phyloP scores from a whole-genome alignment of 2,797 vertebrate genomes.

The Alosa sapidissima region DNA sequence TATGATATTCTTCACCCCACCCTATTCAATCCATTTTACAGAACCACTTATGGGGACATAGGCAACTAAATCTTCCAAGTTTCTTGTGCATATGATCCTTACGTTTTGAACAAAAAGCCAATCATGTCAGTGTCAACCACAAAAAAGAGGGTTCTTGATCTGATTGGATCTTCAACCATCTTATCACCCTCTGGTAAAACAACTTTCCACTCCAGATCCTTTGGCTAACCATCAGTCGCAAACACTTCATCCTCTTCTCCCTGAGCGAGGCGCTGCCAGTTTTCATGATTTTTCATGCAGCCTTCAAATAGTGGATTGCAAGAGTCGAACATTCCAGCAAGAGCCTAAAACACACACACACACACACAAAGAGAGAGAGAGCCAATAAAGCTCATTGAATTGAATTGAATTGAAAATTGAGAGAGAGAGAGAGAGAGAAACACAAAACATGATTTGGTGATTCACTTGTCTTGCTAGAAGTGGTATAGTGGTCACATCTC shows the following conservation, averaged over 20 bases:
- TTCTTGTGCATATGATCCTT: too few species aligned
- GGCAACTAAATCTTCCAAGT: too few species aligned
- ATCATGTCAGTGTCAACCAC: too few species aligned
- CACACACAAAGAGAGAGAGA: too few species aligned
- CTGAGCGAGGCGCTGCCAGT: conserved; percentile 55
- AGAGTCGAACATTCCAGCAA: conserved; percentile 56
- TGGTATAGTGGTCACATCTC: neutral
- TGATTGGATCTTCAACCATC: neutral
- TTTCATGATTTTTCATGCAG: conserved; percentile 61
- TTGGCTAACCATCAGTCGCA: neutral
- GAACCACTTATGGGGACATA: too few species aligned
- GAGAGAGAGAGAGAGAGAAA: neutral
- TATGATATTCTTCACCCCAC: too few species aligned
- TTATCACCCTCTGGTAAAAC: neutral
- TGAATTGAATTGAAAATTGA: too few species aligned
- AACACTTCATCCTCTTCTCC: conserved; percentile 24
- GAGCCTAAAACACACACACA: conserved; percentile 45
- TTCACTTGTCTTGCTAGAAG: neutral
- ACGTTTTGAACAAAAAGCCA: too few species aligned
- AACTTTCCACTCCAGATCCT: too few species aligned
- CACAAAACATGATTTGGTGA: neutral
- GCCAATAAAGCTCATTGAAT: too few species aligned
- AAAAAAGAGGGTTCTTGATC: neutral
- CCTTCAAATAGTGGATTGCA: conserved; percentile 57
- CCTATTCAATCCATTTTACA: too few species aligned